These are phyloP conservation scores for Epicampocera succincta DNA, from an alignment of 2,888 invertebrate genomes.

Conservation along the genomic window DNA sequence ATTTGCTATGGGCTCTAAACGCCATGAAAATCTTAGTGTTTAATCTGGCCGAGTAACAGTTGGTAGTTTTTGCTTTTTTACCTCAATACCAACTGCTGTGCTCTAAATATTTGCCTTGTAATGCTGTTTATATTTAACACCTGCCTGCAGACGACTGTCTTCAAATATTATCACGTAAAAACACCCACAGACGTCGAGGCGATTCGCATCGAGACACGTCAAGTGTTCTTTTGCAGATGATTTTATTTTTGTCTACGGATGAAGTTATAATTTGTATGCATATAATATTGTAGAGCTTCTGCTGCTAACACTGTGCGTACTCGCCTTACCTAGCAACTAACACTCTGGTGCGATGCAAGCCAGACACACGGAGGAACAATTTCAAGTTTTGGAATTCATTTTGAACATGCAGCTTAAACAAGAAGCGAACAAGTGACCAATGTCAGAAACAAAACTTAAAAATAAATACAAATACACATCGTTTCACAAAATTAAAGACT, in stretches of 20 bases:
- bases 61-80: slow-evolving; percentile 21
- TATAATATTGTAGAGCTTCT: slow-evolving; percentile 22
- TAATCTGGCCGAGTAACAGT: slow-evolving; percentile 44
- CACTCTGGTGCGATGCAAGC: slow-evolving; percentile 28
- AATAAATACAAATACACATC: neutral
- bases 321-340: slow-evolving; percentile 44
- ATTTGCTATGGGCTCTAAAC: slow-evolving; percentile 45
- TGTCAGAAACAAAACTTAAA: slow-evolving; percentile 48
- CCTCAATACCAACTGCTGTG: neutral
- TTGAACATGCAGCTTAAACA: slow-evolving; percentile 34
- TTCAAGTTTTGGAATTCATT: slow-evolving; percentile 30
- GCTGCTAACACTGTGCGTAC: slow-evolving; percentile 31
- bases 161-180: slow-evolving; percentile 59
- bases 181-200: slow-evolving; percentile 35
- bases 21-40: slow-evolving; percentile 61
- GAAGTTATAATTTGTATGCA: slow-evolving; percentile 14
- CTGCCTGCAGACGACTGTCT: slow-evolving; percentile 57
- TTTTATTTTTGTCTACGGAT: slow-evolving; percentile 4
- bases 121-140: slow-evolving; percentile 54
- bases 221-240: slow-evolving; percentile 1
- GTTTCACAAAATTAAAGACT: neutral
- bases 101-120: slow-evolving; percentile 20
- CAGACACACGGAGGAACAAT: neutral
- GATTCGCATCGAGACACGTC: slow-evolving; percentile 21
- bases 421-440: slow-evolving; percentile 58